Percentiles rank a stretch among this genome's conserved stretches.
These are phyloP conservation scores for Spodoptera picta DNA, from an alignment of 2,888 invertebrate genomes.

Conservation along the genomic window DNA sequence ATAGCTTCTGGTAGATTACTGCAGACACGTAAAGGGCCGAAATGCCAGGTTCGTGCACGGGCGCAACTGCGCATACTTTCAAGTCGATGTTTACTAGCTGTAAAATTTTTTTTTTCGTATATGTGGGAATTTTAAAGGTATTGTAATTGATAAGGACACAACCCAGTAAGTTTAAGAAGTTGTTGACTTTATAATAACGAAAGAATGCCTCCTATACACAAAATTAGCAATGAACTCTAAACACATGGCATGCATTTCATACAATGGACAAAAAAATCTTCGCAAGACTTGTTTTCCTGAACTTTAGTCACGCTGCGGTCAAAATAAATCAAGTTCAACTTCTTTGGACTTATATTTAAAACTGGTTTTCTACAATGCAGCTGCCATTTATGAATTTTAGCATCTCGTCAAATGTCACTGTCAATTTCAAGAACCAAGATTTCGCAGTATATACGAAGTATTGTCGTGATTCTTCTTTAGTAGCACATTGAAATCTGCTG, in stretches of 20 bases:
- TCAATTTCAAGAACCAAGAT: slow-evolving; percentile 29
- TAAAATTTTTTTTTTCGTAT: slow-evolving; percentile 7
- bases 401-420: slow-evolving; percentile 46
- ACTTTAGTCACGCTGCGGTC: slow-evolving; percentile 17
- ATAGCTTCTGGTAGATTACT: slow-evolving; percentile 32
- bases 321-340: slow-evolving; percentile 38
- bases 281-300: slow-evolving; percentile 19
- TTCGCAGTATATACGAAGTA: slow-evolving; percentile 1
- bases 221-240: slow-evolving; percentile 2
- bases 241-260: neutral
- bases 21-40: slow-evolving; percentile 57
- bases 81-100: slow-evolving; percentile 16
- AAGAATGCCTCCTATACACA: neutral
- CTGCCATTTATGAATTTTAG: slow-evolving; percentile 33
- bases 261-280: slow-evolving; percentile 2
- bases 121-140: slow-evolving; percentile 9
- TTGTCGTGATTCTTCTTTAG: neutral
- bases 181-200: neutral
- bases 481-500: too few relatives aligned
- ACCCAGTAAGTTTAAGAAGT: neutral
- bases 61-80: slow-evolving; percentile 47
- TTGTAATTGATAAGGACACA: neutral
- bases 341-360: slow-evolving; percentile 39
- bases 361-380: slow-evolving; percentile 44
- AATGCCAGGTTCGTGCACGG: slow-evolving; percentile 68